Base-by-base conservation (phyloP, 2,797 vertebrate genomes). In the Artibeus jamaicensis region DNA sequence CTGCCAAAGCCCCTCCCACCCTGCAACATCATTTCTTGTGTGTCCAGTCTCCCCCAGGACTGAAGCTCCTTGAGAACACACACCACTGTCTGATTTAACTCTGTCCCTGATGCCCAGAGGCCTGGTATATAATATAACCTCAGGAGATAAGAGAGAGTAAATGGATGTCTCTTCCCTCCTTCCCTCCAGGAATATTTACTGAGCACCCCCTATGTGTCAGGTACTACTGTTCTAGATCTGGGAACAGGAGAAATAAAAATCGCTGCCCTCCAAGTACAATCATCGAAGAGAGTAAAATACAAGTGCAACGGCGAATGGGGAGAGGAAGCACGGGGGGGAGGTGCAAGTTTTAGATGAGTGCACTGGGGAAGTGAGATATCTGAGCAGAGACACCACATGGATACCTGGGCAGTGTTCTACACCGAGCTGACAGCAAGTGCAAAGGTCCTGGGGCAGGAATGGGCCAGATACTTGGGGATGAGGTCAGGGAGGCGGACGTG, bases 361-460 rank as follows among this genome's bases (percentile, higher is more conserved):
- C 42, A 1, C 37, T 14, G 50, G 68, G 46, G 16, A 81, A 39
- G 11, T 9, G 6, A 77, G 24, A 8, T 18, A 42, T 12, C 32
- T 26, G 16, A 50, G 53, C n/a, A 57, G 78, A 93, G 48, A 82
- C 18, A 10, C 32, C 44, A 29, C 34, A 24, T 0, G 29, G 34
- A 42, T 6, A 24, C 19, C 57, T 37, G 53, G 32, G 44, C 18
- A 46, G 57, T 65, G 16, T 44, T 73, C 37, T 10, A 29, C 50
- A 87, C 32, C 50, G 24, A 29, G 76, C 44, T 9, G 42, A 26
- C 15, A 50, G 70, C 44, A 39, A n/a, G 84, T 29, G 19, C 86
- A 65, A 71, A 89, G 96, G 70, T 46, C 92, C 92, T 22, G 71
- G 15, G 89, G 76, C 68, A 89, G 79, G 29, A 24, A 39, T 42